Evolutionary conservation across 2,888 invertebrate species (phyloP).

Genomic region (Tinea pellionella): DNA sequence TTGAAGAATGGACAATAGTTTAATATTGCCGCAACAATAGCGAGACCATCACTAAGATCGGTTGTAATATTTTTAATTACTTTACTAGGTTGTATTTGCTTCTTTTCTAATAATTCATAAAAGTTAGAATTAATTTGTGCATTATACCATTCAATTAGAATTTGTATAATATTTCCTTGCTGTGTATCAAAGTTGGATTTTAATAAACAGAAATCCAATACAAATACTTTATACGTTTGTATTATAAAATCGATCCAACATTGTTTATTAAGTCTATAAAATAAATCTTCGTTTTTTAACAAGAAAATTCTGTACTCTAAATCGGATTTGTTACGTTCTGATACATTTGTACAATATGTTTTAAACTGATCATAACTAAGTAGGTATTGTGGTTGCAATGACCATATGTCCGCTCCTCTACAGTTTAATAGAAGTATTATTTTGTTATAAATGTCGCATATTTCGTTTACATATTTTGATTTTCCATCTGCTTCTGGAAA

Average conservation of each 20-base stretch:
- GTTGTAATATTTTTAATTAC: constrained; percentile 51
- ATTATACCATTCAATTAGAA: constrained; percentile 51
- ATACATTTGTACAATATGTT: constrained; percentile 36
- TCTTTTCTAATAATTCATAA: constrained; percentile 27
- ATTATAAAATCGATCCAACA: constrained; percentile 73
- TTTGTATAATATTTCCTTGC: constrained; percentile 37
- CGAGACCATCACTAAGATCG: constrained; percentile 67
- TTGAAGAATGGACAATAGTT: constrained; percentile 70
- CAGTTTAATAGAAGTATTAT: constrained; percentile 40
- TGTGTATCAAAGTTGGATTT: constrained; percentile 48
- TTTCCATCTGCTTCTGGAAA: constrained; percentile 16
- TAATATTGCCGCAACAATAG: constrained; percentile 64
- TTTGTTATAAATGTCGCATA: constrained; percentile 49
- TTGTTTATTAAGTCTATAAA: constrained; percentile 49
- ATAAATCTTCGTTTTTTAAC: constrained; percentile 32
- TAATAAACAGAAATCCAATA: constrained; percentile 59
- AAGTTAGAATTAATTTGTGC: constrained; percentile 38
- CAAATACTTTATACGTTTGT: constrained; percentile 71
- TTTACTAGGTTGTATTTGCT: constrained; percentile 28
- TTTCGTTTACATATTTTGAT: constrained; percentile 44
- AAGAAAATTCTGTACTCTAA: constrained; percentile 37
- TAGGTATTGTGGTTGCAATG: constrained; percentile 43
- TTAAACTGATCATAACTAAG: constrained; percentile 51
- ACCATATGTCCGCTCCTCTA: constrained; percentile 46
- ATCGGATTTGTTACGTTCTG: constrained; percentile 42